Percentiles rank a stretch among this genome's conserved stretches.
These are phyloP conservation scores for Macrotis lagotis DNA, from an alignment of 2,113 vertebrate genomes.

Conservation along the genomic window DNA sequence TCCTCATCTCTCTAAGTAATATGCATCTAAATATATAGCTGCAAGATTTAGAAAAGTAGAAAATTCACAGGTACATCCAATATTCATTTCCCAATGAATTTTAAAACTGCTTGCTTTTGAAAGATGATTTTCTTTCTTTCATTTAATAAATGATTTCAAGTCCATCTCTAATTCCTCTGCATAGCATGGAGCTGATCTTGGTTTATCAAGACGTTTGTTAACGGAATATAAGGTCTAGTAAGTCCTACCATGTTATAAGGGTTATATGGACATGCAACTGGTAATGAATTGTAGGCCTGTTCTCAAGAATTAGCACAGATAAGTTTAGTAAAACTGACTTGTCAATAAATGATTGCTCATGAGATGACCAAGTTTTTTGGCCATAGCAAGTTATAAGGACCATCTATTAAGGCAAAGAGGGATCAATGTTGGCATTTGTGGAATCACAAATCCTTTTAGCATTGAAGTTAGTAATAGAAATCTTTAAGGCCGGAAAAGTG, in stretches of 20 bases:
- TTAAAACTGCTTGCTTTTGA: constrained; percentile 34
- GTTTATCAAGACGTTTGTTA: not conserved
- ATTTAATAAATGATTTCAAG: constrained; percentile 29
- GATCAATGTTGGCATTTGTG: not conserved
- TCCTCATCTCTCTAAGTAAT: not conserved
- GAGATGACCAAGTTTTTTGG: not conserved
- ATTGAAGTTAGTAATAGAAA: not conserved
- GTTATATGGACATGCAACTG: not conserved
- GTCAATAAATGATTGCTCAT: not conserved
- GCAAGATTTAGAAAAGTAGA: constrained; percentile 4
- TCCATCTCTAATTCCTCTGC: not conserved
- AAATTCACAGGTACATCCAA: constrained; percentile 8
- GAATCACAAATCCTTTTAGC: not conserved
- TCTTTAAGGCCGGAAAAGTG: not conserved
- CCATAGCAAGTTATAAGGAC: not conserved
- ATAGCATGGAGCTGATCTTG: not conserved
- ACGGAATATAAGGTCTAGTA: not conserved
- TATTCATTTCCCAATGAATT: not conserved
- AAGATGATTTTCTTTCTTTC: constrained; percentile 37
- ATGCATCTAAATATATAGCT: constrained; percentile 1
- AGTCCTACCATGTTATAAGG: not conserved
- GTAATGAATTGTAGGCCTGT: not conserved
- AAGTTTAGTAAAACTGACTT: not conserved
- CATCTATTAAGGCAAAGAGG: not conserved
- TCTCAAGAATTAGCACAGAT: not conserved